These are phyloP conservation scores for Hofmannophila pseudospretella DNA, from an alignment of 2,888 invertebrate genomes.

Conservation along the genomic window DNA sequence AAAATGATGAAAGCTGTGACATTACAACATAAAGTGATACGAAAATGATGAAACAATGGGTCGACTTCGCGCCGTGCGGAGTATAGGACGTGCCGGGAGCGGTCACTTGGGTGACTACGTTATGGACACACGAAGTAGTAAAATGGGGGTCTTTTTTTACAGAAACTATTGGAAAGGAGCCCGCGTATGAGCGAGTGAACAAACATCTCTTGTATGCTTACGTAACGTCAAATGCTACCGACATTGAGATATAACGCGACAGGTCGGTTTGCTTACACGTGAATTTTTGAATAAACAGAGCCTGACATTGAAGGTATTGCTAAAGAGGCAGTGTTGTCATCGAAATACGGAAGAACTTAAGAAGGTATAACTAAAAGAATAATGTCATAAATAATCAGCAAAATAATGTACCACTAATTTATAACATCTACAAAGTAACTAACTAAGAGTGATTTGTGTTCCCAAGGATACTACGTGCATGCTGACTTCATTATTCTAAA, in stretches of 20 bases:
- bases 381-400: constrained; percentile 18
- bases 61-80: constrained; percentile 66
- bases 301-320: constrained; percentile 41
- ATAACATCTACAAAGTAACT: constrained; percentile 47
- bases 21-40: constrained; percentile 33
- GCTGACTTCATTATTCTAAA: constrained; percentile 59
- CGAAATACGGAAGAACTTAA: constrained; percentile 21
- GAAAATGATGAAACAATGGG: constrained; percentile 60
- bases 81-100: constrained; percentile 37
- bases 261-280: constrained; percentile 34
- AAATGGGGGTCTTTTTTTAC: constrained; percentile 4
- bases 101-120: constrained; percentile 14
- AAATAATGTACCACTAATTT: constrained; percentile 30
- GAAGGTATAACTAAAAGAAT: constrained; percentile 16
- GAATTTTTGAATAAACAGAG: constrained; percentile 41
- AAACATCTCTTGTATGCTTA: constrained; percentile 26
- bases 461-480: constrained; percentile 58
- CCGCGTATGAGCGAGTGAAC: constrained; percentile 18
- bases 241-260: constrained; percentile 35
- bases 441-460: constrained; percentile 50
- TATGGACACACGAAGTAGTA: no score
- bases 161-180: constrained; percentile 13
- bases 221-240: constrained; percentile 29
- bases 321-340: constrained; percentile 30
- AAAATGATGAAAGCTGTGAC: constrained; percentile 25